Evolutionary conservation across 1,140 invertebrate genomes (phyloP).

Genomic region (Trichonephila clavipes): DNA sequence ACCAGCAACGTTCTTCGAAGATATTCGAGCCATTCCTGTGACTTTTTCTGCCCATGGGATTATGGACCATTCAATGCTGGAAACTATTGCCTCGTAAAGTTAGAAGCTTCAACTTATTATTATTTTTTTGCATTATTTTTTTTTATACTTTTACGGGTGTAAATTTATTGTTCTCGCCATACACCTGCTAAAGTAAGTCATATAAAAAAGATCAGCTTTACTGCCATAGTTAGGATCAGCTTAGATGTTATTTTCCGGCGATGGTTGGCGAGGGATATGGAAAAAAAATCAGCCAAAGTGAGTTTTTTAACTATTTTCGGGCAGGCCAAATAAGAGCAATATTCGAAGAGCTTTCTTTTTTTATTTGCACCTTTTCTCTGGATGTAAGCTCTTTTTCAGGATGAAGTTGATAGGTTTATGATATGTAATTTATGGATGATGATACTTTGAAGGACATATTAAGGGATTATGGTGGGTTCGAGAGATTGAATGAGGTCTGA

Average conservation of each 20-base stretch:
- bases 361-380: background rate
- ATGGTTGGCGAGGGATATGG: background rate
- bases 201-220: background rate
- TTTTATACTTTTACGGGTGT: background rate
- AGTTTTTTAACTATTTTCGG: background rate
- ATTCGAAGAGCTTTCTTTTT: background rate
- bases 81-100: background rate
- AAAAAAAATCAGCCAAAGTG: background rate
- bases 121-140: background rate
- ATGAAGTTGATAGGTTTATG: background rate
- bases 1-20: background rate
- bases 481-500: background rate
- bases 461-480: background rate
- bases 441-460: background rate
- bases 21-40: background rate
- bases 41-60: background rate
- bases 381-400: background rate
- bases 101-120: background rate
- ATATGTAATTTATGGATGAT: background rate
- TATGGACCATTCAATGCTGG: background rate
- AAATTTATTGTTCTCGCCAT: slow-evolving; percentile 8
- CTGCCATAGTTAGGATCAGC: background rate
- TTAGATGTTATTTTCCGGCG: background rate
- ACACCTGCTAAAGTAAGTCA: background rate
- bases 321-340: background rate